phyloP scores from a whole-genome alignment of 2,888 invertebrate genomes.

The Lochmaea crataegi region DNA sequence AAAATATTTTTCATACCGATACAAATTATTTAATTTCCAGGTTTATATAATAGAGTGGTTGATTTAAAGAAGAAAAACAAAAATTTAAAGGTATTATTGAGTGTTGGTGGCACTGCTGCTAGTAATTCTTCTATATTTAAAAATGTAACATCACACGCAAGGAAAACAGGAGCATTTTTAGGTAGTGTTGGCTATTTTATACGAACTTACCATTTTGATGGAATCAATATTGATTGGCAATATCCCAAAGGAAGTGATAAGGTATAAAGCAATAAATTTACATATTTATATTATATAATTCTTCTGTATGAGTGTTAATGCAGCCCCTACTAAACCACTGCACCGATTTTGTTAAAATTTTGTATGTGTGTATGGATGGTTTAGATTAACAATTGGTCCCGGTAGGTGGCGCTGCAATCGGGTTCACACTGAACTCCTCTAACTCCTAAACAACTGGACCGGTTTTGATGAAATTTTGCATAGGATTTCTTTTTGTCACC shows the following conservation, averaged over 20 bases:
- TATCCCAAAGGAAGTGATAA: constrained; percentile 48
- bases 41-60: constrained; percentile 46
- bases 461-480: too few species aligned
- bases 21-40: constrained; percentile 36
- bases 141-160: constrained; percentile 45
- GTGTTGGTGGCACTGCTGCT: constrained; percentile 51
- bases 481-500: too few species aligned
- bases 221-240: constrained; percentile 55
- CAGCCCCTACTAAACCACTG: too few species aligned
- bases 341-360: too few species aligned
- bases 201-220: constrained; percentile 52
- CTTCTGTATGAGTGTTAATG: too few species aligned
- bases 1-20: not conserved
- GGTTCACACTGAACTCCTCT: too few species aligned
- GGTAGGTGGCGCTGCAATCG: too few species aligned
- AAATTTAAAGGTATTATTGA: constrained; percentile 51
- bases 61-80: constrained; percentile 50
- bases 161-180: constrained; percentile 48
- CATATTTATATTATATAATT: too few species aligned
- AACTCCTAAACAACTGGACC: too few species aligned
- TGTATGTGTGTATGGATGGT: too few species aligned
- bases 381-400: too few species aligned
- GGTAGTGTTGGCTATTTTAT: constrained; percentile 50
- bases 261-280: constrained; percentile 19
- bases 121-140: constrained; percentile 47